phyloP scores from a whole-genome alignment of 2,888 invertebrate species.

The Acanthacorydalis orientalis region DNA sequence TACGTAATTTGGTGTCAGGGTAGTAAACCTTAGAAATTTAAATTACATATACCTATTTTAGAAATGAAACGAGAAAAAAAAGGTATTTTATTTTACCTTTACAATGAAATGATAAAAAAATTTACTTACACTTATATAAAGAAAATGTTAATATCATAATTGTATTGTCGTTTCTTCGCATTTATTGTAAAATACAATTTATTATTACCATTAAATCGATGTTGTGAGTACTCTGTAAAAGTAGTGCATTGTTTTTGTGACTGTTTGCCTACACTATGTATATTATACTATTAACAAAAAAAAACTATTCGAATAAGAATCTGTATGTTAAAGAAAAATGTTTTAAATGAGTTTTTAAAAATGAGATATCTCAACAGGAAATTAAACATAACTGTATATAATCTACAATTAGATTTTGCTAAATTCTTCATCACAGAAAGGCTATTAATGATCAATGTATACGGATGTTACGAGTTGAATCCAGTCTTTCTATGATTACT shows the following conservation, averaged over 20 bases:
- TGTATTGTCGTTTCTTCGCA: slow-evolving; percentile 16
- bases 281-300: too few species aligned
- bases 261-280: background rate
- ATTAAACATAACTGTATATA: too few species aligned
- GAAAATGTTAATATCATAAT: background rate
- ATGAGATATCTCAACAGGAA: too few species aligned
- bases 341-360: too few species aligned
- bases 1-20: slow-evolving; percentile 84
- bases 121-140: background rate
- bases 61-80: background rate
- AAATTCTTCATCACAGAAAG: too few species aligned
- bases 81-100: slow-evolving; percentile 6
- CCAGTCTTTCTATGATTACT: background rate
- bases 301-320: too few species aligned
- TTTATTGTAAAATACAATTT: slow-evolving; percentile 22
- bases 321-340: too few species aligned
- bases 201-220: slow-evolving; percentile 18
- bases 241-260: slow-evolving; percentile 3
- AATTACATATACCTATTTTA: slow-evolving; percentile 4
- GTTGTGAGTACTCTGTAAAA: slow-evolving; percentile 14
- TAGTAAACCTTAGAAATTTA: slow-evolving; percentile 29
- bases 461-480: background rate
- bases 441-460: background rate
- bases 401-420: too few species aligned
- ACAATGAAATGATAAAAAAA: background rate